Conservation (phyloP, 1,140 invertebrate genomes). For the Megalopta genalis region DNA sequence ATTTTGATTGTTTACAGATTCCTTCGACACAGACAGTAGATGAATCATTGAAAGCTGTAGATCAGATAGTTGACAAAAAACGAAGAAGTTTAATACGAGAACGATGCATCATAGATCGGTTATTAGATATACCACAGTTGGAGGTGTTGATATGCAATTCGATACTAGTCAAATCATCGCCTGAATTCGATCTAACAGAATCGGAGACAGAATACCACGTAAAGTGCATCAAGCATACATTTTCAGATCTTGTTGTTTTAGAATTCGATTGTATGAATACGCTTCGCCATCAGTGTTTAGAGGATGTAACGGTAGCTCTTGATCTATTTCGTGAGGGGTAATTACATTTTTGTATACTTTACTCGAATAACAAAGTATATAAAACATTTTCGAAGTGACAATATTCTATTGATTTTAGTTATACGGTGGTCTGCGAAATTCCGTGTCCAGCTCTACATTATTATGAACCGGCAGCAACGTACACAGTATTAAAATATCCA, state of each 20-base stretch:
- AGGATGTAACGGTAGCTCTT: constrained; percentile 96
- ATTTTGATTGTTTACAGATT: too few relatives aligned
- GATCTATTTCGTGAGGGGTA: constrained; percentile 84
- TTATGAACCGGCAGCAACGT: constrained; percentile 93
- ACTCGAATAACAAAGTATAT: too few relatives aligned
- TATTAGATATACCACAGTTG: too few relatives aligned
- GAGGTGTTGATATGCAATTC: too few relatives aligned
- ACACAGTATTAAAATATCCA: constrained; percentile 92
- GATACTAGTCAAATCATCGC: too few relatives aligned
- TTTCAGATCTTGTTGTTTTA: constrained; percentile 91
- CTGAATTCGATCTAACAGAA: too few relatives aligned
- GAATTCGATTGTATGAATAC: constrained; percentile 98
- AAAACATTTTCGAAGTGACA: neutral
- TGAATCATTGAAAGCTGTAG: too few relatives aligned
- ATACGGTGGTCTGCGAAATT: constrained; percentile 87
- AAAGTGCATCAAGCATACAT: constrained; percentile 96
- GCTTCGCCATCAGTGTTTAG: constrained; percentile 95
- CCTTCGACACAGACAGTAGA: too few relatives aligned
- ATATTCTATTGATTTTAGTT: constrained; percentile 78
- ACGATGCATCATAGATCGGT: too few relatives aligned
- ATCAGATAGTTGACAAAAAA: too few relatives aligned
- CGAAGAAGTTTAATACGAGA: too few relatives aligned
- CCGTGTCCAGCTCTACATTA: constrained; percentile 90
- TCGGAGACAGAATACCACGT: constrained; percentile 99
- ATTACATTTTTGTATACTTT: neutral